Evolutionary conservation across 2,113 vertebrate genomes (phyloP).

Genomic region (Cichladusa arquata): DNA sequence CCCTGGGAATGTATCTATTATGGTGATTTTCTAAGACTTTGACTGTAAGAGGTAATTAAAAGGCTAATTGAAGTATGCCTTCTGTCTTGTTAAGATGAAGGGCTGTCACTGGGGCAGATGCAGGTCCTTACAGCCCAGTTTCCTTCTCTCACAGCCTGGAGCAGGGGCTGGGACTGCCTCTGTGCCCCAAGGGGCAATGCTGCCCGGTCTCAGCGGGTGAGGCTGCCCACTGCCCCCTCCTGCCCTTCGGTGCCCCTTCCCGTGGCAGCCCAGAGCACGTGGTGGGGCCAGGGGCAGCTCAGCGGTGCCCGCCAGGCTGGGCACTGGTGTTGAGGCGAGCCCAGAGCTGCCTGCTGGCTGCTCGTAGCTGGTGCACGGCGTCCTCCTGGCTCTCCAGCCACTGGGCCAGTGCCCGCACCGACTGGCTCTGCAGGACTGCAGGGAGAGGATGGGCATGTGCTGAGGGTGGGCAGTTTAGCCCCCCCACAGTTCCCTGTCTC

Average conservation of each 20-base stretch:
- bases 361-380: constrained; percentile 63
- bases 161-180: neutral
- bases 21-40: constrained; percentile 58
- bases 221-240: neutral
- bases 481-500: rapidly evolving
- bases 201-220: neutral
- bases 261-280: rapidly evolving
- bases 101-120: neutral
- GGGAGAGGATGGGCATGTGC: neutral
- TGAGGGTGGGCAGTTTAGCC: neutral
- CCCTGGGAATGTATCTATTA: constrained; percentile 8
- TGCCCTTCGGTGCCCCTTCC: neutral
- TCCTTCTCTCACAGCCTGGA: neutral
- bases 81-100: neutral
- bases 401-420: constrained; percentile 73
- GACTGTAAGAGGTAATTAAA: constrained; percentile 61
- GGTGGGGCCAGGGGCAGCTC: neutral
- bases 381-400: constrained; percentile 71
- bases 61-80: neutral
- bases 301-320: neutral
- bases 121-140: neutral
- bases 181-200: neutral
- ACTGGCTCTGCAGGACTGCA: constrained; percentile 82
- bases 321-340: constrained; percentile 75
- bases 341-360: constrained; percentile 78